A percentile compares a stretch with the other conserved stretches of the same genome.
Conservation (phyloP, 2,888 invertebrate species). For the Amitus sp. region DNA sequence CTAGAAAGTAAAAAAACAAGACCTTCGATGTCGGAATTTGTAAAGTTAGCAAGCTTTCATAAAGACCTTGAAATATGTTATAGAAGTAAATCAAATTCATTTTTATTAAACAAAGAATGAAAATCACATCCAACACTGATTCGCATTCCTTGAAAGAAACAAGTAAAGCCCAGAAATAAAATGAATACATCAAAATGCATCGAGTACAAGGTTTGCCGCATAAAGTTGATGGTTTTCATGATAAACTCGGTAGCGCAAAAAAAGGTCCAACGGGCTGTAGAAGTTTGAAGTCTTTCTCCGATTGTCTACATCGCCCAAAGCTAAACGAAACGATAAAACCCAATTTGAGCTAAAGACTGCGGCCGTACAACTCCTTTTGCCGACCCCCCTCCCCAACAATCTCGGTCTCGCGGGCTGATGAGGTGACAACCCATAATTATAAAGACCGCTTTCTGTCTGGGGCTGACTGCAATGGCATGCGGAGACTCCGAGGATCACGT, state of each 20-base stretch:
- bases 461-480: slow-evolving; percentile 64
- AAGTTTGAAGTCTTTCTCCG: slow-evolving; percentile 38
- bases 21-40: no score
- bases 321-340: slow-evolving; percentile 61
- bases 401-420: slow-evolving; percentile 54
- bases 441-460: slow-evolving; percentile 64
- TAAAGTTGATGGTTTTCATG: not conserved
- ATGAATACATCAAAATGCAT: no score
- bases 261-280: slow-evolving; percentile 33
- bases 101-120: no score
- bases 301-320: slow-evolving; percentile 40
- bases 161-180: no score
- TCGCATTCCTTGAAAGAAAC: no score
- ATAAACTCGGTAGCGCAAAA: slow-evolving; percentile 32
- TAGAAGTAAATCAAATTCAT: no score
- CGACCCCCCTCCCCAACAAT: slow-evolving; percentile 35
- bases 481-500: slow-evolving; percentile 51
- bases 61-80: no score
- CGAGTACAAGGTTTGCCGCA: not conserved
- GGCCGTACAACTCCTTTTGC: slow-evolving; percentile 52
- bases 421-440: slow-evolving; percentile 67
- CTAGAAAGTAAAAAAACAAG: no score
- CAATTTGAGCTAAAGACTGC: slow-evolving; percentile 64
- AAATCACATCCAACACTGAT: no score
- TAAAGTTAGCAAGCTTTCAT: no score